Percentiles rank a stretch among this genome's conserved stretches.
phyloP scores from a whole-genome alignment of 2,797 vertebrate species.

The Phrynocephalus forsythii region DNA sequence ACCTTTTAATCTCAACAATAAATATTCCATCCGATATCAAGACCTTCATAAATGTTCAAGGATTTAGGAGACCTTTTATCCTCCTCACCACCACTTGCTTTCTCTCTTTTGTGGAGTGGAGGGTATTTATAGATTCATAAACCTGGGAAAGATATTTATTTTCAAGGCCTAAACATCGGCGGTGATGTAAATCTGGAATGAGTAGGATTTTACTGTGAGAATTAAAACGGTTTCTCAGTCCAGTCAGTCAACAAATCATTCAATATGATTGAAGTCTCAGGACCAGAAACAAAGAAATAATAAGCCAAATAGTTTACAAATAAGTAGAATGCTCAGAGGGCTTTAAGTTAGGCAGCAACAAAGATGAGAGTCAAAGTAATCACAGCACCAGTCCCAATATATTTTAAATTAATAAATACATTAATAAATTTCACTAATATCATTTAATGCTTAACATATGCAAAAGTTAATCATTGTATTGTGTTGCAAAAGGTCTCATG shows the following conservation, averaged over 20 bases:
- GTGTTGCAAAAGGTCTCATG: background rate
- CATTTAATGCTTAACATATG: background rate
- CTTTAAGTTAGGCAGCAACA: background rate
- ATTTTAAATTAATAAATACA: no score
- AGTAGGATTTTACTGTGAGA: background rate
- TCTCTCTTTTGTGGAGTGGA: slow-evolving; percentile 8
- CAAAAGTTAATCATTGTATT: background rate
- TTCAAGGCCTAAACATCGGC: slow-evolving; percentile 8
- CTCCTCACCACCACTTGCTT: background rate
- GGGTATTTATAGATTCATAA: slow-evolving; percentile 14
- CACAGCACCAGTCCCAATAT: background rate
- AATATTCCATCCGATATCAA: slow-evolving; percentile 20
- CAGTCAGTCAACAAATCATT: background rate
- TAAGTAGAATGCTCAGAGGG: rapidly evolving
- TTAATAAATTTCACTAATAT: background rate
- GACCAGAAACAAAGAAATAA: background rate
- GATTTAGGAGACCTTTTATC: slow-evolving; percentile 33
- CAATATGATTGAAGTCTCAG: slow-evolving; percentile 9
- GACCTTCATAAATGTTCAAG: slow-evolving; percentile 33
- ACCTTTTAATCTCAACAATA: slow-evolving; percentile 44
- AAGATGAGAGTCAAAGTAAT: slow-evolving; percentile 9
- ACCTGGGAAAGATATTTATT: slow-evolving; percentile 30
- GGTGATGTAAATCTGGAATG: slow-evolving; percentile 9
- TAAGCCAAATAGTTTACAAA: background rate
- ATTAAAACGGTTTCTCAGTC: slow-evolving; percentile 26